Evolutionary conservation across 2,113 vertebrate species (phyloP), one percentile per base, ranked within the genome.

Genomic region (Oncorhynchus mykiss): DNA sequence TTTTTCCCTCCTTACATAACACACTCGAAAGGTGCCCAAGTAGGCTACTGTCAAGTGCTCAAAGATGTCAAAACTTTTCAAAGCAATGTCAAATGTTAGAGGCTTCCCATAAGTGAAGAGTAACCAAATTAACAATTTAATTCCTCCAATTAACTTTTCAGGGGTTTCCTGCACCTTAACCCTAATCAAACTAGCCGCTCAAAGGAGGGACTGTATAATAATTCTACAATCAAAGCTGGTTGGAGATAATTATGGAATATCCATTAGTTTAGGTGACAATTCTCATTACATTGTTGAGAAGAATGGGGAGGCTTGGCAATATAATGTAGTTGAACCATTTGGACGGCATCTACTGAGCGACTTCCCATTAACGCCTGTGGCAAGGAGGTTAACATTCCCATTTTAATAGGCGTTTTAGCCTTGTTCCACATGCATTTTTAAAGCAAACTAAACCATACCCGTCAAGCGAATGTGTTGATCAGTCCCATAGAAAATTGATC

Each of bases 281-380:
- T 73, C 48, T 85, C 74, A 83, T 88, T 87, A 87, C 76, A 73
- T 71, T 84, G 72, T 81, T 85, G 79, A 88, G 80, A 74, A 34
- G 57, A 14, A 72, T 18, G 45, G 31, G 34, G 75, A 57, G 54
- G 39, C 9, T 20, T 57, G 54, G 54, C 54, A 57, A 20, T 14
- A 18, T 20, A 57, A 2, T 20, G 54, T 57, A 57, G 54, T 57
- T 57, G 3, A 57, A 18, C 54, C 54, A 57, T 57, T 57, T 57
- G 14, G 6, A 57, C 4, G 54, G 54, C 54, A 20, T 6, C 20
- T 57, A 18, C 14, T 20, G 54, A 14, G 13, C 54, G 4, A 18
- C 20, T 57, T 45, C 39, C 2, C 39, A 45, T 45, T 45, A 11
- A 45, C 39, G 9, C 8, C 39, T 45, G 39, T 45, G 2, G 8